A percentile compares a stretch with the other conserved stretches of the same genome.
Evolutionary conservation across 2,888 invertebrate species (phyloP).

Genomic region (Bugulina stolonifera): DNA sequence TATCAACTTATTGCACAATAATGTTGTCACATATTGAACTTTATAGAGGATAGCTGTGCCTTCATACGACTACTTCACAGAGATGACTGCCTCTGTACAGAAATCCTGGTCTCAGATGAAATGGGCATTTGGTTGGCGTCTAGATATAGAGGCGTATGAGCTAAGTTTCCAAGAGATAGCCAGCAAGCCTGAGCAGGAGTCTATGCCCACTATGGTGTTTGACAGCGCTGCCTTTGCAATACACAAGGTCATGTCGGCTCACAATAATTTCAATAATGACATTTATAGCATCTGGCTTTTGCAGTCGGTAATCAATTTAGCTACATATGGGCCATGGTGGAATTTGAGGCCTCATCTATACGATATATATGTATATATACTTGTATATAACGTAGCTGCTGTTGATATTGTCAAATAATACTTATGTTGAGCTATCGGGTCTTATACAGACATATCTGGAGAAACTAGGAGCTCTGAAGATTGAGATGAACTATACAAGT

Average conservation of each 20-base stretch:
- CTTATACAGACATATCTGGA: constrained; percentile 13
- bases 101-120: constrained; percentile 18
- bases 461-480: constrained; percentile 10
- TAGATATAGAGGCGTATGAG: constrained; percentile 5
- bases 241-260: not conserved
- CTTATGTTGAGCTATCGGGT: too few species aligned
- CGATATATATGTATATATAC: too few species aligned
- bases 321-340: too few species aligned
- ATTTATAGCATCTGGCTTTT: too few species aligned
- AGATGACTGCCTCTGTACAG: constrained; percentile 17
- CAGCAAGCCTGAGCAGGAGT: not conserved
- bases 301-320: too few species aligned
- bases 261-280: too few species aligned
- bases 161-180: constrained; percentile 24
- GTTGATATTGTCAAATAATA: too few species aligned
- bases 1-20: too few species aligned
- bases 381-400: too few species aligned
- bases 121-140: constrained; percentile 21
- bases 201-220: constrained; percentile 1
- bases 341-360: too few species aligned
- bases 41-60: constrained; percentile 17
- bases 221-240: constrained; percentile 4
- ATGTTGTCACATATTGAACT: too few species aligned
- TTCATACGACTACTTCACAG: constrained; percentile 4
- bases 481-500: constrained; percentile 3